phyloP scores from a whole-genome alignment of 2,113 vertebrate genomes.

The Cottus gobio region DNA sequence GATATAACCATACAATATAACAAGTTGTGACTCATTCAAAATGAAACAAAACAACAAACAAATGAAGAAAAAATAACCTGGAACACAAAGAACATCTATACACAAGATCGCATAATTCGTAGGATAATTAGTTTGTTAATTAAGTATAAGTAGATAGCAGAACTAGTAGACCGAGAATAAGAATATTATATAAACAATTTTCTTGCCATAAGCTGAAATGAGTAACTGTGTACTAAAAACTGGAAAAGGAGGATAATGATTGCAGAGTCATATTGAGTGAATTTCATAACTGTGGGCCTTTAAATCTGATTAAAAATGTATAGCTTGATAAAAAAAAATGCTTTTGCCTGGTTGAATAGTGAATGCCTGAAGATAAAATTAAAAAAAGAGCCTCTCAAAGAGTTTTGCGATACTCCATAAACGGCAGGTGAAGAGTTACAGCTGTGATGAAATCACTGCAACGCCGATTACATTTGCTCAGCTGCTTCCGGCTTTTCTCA shows the following conservation, averaged over 20 bases:
- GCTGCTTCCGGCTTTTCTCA: conserved; percentile 22
- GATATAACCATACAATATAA: background rate
- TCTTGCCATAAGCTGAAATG: background rate
- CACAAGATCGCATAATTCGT: background rate
- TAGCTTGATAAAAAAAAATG: background rate
- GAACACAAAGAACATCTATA: background rate
- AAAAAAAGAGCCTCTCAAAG: background rate
- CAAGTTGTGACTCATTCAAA: background rate
- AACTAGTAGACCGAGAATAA: background rate
- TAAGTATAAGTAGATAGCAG: background rate
- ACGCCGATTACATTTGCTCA: conserved; percentile 22
- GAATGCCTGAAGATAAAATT: background rate
- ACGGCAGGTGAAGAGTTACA: conserved; percentile 26
- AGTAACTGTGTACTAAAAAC: background rate
- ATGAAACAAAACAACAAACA: background rate
- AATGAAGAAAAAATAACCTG: background rate
- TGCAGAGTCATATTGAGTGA: background rate
- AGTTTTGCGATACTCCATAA: background rate
- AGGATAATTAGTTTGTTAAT: background rate
- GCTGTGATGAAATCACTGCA: conserved; percentile 33
- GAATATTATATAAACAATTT: background rate
- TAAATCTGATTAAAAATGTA: background rate
- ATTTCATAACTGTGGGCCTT: background rate
- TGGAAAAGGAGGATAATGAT: background rate
- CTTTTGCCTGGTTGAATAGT: background rate